Evolutionary conservation across 2,797 vertebrate species (phyloP).

Genomic region (Anguilla obscura): DNA sequence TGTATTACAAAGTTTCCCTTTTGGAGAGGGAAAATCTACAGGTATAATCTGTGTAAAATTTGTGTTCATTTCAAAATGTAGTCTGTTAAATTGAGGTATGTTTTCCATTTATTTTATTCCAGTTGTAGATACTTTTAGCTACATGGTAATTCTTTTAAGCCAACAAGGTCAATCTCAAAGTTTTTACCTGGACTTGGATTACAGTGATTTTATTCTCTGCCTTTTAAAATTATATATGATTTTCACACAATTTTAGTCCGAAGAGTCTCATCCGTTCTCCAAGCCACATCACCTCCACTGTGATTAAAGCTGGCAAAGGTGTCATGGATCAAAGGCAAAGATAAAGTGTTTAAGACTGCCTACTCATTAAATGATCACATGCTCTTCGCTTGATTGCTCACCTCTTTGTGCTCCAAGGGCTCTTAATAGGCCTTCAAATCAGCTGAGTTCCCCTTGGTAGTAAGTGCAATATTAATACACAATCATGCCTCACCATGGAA

Average conservation of each 20-base stretch:
- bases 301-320: conserved; percentile 21
- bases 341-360: conserved; percentile 19
- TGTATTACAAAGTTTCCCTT: neutral
- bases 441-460: neutral
- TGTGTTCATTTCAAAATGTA: neutral
- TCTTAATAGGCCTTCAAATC: neutral
- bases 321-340: conserved; percentile 23
- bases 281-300: neutral
- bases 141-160: neutral
- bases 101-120: neutral
- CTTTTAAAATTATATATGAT: neutral
- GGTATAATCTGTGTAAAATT: neutral
- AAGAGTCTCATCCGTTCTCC: neutral
- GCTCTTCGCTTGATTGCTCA: conserved; percentile 30
- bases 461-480: conserved; percentile 20
- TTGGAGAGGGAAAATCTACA: neutral
- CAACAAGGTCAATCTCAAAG: neutral
- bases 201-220: neutral
- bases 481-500: neutral
- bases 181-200: neutral
- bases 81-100: neutral
- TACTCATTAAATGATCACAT: neutral
- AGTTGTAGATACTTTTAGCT: neutral
- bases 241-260: neutral
- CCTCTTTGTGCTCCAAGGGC: neutral